Evolutionary conservation across 2,888 invertebrate genomes (phyloP).

Genomic region (Phaedon cochleariae): DNA sequence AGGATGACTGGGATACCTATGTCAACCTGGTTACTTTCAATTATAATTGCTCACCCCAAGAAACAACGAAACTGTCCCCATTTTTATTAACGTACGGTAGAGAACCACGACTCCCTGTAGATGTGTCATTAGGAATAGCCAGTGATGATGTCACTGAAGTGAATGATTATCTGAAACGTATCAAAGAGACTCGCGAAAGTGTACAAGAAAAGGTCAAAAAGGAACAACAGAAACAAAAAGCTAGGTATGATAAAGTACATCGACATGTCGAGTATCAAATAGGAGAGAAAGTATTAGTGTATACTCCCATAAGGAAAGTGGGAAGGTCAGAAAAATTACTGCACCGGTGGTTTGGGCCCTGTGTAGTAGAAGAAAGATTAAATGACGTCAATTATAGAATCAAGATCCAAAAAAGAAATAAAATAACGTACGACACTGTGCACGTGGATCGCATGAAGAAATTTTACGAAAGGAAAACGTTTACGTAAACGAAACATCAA

Average conservation of each 20-base stretch:
- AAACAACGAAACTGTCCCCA: background rate
- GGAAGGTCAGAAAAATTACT: background rate
- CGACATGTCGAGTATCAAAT: constrained; percentile 7
- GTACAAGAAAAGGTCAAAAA: background rate
- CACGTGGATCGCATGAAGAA: constrained; percentile 3
- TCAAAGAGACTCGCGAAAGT: background rate
- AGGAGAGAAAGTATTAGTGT: constrained; percentile 1
- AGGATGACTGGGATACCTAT: constrained; percentile 1
- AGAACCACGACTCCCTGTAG: background rate
- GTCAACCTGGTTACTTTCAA: background rate
- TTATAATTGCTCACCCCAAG: background rate
- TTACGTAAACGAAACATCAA: background rate
- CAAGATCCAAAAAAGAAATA: background rate
- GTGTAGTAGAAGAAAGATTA: background rate
- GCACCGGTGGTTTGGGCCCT: background rate
- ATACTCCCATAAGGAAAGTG: constrained; percentile 3
- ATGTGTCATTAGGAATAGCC: background rate
- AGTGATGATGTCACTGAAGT: background rate
- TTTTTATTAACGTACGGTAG: constrained; percentile 10
- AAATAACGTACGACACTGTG: background rate
- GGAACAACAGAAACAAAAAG: constrained; percentile 5
- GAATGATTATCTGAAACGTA: background rate
- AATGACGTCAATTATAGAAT: background rate
- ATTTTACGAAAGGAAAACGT: background rate
- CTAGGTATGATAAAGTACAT: background rate